Conservation (phyloP, 2,113 vertebrate genomes). For the Pholis gunnellus region DNA sequence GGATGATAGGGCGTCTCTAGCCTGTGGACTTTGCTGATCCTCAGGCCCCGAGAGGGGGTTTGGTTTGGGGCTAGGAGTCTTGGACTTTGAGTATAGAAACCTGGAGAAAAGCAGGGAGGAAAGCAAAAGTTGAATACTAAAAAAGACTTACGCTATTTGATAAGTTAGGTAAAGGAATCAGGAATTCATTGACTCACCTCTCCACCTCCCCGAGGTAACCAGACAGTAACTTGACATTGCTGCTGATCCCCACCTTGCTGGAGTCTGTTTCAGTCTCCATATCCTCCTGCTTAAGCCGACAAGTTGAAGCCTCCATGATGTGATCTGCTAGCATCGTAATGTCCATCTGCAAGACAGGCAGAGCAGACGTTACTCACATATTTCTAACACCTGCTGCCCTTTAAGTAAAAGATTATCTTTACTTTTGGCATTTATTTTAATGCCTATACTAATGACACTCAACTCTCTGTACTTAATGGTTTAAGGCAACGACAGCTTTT, state of each 20-base stretch:
- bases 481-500: not conserved
- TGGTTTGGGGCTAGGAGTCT: conserved; percentile 86
- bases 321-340: conserved; percentile 97
- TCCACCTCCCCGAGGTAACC: conserved; percentile 95
- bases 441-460: not conserved
- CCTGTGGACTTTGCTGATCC: conserved; percentile 87
- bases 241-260: conserved; percentile 85
- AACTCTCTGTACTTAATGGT: not conserved
- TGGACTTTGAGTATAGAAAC: conserved; percentile 89
- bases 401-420: not conserved
- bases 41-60: conserved; percentile 73
- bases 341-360: conserved; percentile 87
- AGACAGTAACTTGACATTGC: conserved; percentile 95
- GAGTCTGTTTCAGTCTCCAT: conserved; percentile 83
- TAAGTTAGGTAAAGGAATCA: not conserved
- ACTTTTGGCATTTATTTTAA: not conserved
- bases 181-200: conserved; percentile 66
- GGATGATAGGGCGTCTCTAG: conserved; percentile 89
- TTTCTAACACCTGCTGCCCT: not conserved
- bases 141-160: not conserved
- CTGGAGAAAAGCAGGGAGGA: conserved; percentile 75
- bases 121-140: not conserved
- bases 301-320: conserved; percentile 94
- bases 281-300: conserved; percentile 93
- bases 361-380: not conserved